Conservation (phyloP, 2,888 invertebrate species). For the Oscheius sp. region DNA sequence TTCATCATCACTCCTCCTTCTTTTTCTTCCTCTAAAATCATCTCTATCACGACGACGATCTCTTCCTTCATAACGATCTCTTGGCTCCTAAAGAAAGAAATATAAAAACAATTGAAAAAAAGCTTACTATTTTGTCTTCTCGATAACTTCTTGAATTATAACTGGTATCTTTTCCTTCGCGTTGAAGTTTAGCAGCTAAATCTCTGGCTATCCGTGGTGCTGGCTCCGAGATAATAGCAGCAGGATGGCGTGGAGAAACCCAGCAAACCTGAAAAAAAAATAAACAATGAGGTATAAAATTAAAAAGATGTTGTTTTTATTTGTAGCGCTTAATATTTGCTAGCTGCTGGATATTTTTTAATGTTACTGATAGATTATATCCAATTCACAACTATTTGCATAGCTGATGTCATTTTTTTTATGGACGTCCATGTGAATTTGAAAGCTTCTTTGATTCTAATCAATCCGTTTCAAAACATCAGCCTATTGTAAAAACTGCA, state of each 20-base stretch:
- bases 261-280: conserved; percentile 83
- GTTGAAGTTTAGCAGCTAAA: conserved; percentile 78
- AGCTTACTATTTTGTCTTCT: conserved; percentile 12
- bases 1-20: conserved; percentile 11
- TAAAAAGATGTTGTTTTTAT: too few species aligned
- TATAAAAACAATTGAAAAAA: neutral
- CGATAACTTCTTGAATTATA: conserved; percentile 1
- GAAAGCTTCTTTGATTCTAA: too few species aligned
- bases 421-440: too few species aligned
- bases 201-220: conserved; percentile 83
- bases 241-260: conserved; percentile 94
- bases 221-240: conserved; percentile 83
- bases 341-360: too few species aligned
- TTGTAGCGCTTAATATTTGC: too few species aligned
- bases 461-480: too few species aligned
- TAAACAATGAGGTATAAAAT: too few species aligned
- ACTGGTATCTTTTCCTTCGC: neutral
- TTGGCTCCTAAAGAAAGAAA: neutral
- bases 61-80: conserved; percentile 22
- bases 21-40: conserved; percentile 33
- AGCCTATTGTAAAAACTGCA: too few species aligned
- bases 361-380: too few species aligned
- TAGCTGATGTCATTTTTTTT: too few species aligned
- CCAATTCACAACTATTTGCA: too few species aligned
- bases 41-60: conserved; percentile 40